Base-by-base conservation (phyloP, 2,888 invertebrate species). In the Ornithoptera priamus region DNA sequence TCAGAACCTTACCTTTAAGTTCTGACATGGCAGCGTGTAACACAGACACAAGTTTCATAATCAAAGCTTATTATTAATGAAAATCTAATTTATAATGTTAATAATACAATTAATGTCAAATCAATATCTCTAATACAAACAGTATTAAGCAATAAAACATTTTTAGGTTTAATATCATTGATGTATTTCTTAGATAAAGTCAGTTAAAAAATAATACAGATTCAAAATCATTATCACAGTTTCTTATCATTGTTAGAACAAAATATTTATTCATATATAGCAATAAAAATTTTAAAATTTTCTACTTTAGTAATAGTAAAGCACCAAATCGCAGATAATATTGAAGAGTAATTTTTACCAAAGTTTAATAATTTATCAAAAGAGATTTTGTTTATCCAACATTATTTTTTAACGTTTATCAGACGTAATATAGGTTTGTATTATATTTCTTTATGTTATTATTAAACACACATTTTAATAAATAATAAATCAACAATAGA, bases 11-110 rank as follows among this genome's bases (percentile, higher is more conserved):
- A 93, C 93, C 93, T 92, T 93, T 91, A 93, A 74, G 83, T 90
- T 92, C 93, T 93, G 85, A 75, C 75, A 78, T 74, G 87, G 93
- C 93, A 90, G 93, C 93, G 89, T 93, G 93, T 86, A 93, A 93
- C 89, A 92, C 85, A 92, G 85, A 89, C 73, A 87, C 69, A 82
- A 77, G 77, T 82, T 86, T 87, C 90, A 90, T 85, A 89, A 91
- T 88, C 89, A 87, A 88, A 85, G 77, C 72, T 75, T 18, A 72
- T 69, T 50, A 70, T 58, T 46, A 46, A 15, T 46, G 15, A 46
- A 12, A 46, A 46, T 15, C 46, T 10, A 15, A 46, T 46, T 2
- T 17, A 46, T 59, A 69, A 60, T 69, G 64, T 53, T 36, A 69
- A 46, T 20, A 62, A 65, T 64, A 30, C 12, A 46, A 50, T 22